These are phyloP conservation scores for Scaptomyza tumidula DNA, from an alignment of 2,888 invertebrate species.

Conservation along the genomic window DNA sequence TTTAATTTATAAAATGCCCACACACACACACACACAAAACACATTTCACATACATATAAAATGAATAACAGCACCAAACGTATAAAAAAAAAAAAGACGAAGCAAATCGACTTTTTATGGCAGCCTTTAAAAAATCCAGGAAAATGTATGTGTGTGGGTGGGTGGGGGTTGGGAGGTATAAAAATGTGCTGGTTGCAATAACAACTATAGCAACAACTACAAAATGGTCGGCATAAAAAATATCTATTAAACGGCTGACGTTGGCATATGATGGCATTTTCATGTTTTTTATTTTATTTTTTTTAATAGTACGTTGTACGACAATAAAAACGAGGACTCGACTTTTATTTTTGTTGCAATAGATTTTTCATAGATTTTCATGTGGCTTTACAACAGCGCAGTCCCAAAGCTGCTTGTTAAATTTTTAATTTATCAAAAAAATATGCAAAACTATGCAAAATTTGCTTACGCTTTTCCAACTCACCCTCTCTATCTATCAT, in stretches of 20 bases:
- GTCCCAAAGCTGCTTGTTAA: conserved; percentile 52
- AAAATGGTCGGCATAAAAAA: conserved; percentile 44
- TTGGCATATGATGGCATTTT: conserved; percentile 70
- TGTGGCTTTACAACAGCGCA: conserved; percentile 23
- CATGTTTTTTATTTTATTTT: conserved; percentile 55
- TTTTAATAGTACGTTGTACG: conserved; percentile 13
- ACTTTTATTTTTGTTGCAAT: conserved; percentile 27
- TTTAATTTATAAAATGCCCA: conserved; percentile 71
- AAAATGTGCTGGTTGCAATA: conserved; percentile 6
- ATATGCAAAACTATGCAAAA: conserved; percentile 43
- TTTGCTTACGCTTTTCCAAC: conserved; percentile 11
- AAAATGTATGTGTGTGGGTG: conserved; percentile 20
- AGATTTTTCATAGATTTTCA: conserved; percentile 38
- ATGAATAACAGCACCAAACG: conserved; percentile 8
- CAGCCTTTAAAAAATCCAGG: conserved; percentile 53
- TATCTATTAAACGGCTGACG: conserved; percentile 58
- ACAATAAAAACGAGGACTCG: conserved; percentile 14
- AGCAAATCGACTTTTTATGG: conserved; percentile 53
- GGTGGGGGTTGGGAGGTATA: too few relatives aligned
- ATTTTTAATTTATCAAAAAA: conserved; percentile 67
- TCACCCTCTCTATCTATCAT: neutral
- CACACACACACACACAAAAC: conserved; percentile 45
- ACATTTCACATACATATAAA: conserved; percentile 27
- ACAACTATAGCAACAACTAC: conserved; percentile 12
- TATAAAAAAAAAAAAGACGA: conserved; percentile 2